Evolutionary conservation across 2,113 vertebrate species (phyloP), one percentile per base, ranked within the genome.

Genomic region (Lontra canadensis): DNA sequence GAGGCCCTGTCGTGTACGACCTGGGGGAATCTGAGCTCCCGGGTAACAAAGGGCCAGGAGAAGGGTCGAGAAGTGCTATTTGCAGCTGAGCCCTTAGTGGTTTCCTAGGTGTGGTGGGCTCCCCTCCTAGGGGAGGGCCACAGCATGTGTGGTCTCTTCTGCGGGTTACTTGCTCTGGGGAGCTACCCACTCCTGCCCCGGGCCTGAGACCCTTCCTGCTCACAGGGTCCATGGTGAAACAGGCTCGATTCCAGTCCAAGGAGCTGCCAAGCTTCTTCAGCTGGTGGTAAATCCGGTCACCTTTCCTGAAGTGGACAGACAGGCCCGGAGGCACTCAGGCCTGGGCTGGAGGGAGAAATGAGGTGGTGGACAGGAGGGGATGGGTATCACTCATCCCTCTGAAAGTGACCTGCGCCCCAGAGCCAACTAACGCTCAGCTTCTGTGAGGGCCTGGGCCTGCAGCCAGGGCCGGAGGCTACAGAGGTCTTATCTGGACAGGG

Each of bases 221-320:
- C 98, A 99, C 99, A 84, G 99, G 98, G 87, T 99, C 99, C 99
- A 99, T 99, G 6, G 99, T 99, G 98, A 99, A 99, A 96, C 99
- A 99, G 39, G 99, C 99, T 98, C 99, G 98, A 83, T 98, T 99
- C 99, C 99, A 99, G 98, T 99, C 99, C 98, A 99, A 98, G 44
- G 99, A 99, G 0, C 99, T 99, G 18, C 99, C 99, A 0, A 99
- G 98, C 86, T 97, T 99, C 98, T 98, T 99, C 95, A 99, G 98
- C 98, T 99, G 99, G 9, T 99, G 98, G 97, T 99, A 99, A 97
- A 99, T 99, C 82, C 99, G 99, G 42, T 99, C 99, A 39, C 99
- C 99, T 95, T 99, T 99, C 89, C 99, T 99, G 88, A 87, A 97
- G 52, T 9, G 36, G 82, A 90, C 47, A 92, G 55, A 69, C 29